Evolutionary conservation across 1,140 invertebrate genomes (phyloP).

Genomic region (Neodiprion virginianus): DNA sequence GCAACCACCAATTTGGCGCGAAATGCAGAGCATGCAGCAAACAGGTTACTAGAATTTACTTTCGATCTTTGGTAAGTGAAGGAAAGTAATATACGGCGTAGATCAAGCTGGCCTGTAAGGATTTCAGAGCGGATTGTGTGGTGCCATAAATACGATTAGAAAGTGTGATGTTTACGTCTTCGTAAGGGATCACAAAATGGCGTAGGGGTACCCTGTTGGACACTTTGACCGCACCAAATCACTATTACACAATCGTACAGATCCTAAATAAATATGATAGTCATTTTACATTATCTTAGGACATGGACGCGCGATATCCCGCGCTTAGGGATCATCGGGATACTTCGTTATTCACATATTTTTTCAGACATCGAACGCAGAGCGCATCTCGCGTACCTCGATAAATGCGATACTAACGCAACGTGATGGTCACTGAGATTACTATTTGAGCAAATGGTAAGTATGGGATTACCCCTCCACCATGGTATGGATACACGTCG

Average conservation of each 20-base stretch:
- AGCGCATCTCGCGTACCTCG: constrained; percentile 31
- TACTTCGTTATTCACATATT: constrained; percentile 33
- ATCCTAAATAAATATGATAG: constrained; percentile 16
- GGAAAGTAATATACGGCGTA: not conserved
- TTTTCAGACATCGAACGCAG: constrained; percentile 27
- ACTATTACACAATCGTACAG: constrained; percentile 13
- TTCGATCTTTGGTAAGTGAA: not conserved
- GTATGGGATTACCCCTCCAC: no score
- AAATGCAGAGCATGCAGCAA: constrained; percentile 22
- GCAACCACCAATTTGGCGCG: constrained; percentile 44
- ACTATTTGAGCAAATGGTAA: not conserved
- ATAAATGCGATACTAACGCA: constrained; percentile 19
- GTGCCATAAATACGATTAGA: constrained; percentile 38
- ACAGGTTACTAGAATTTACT: not conserved
- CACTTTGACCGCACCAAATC: not conserved
- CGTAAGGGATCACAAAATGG: constrained; percentile 46
- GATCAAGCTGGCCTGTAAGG: not conserved
- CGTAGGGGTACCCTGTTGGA: constrained; percentile 31
- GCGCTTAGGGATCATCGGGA: constrained; percentile 26
- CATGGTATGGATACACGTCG: no score
- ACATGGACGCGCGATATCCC: constrained; percentile 2
- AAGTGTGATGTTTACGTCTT: constrained; percentile 48
- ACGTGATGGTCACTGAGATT: not conserved
- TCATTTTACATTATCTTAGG: not conserved
- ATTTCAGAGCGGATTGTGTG: constrained; percentile 1